phyloP scores from a whole-genome alignment of 1,140 invertebrate species.

The Cydia splendana region DNA sequence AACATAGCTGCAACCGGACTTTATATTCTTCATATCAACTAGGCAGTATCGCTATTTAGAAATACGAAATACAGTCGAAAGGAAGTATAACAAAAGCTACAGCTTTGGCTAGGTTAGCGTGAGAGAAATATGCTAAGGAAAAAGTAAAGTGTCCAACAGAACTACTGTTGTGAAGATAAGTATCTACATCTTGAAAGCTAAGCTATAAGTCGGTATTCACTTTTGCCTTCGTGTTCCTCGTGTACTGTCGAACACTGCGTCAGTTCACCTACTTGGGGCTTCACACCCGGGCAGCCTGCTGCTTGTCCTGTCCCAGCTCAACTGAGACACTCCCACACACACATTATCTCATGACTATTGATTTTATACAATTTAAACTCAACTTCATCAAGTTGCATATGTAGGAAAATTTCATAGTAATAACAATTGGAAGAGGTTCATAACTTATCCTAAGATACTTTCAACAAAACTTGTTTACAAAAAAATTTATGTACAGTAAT shows the following conservation, averaged over 20 bases:
- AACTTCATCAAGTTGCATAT: constrained; percentile 5
- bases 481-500: constrained; percentile 66
- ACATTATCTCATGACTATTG: constrained; percentile 27
- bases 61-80: constrained; percentile 16
- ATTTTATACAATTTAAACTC: constrained; percentile 41
- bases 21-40: background rate
- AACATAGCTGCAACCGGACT: constrained; percentile 10
- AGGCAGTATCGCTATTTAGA: constrained; percentile 4
- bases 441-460: constrained; percentile 24
- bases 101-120: background rate
- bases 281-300: background rate
- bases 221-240: constrained; percentile 14
- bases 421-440: constrained; percentile 28
- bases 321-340: constrained; percentile 15
- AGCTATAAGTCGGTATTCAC: constrained; percentile 3
- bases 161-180: background rate
- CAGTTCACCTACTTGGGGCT: background rate
- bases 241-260: constrained; percentile 6
- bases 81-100: background rate
- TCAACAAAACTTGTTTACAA: constrained; percentile 37
- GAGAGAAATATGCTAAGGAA: background rate
- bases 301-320: background rate
- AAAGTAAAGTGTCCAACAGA: background rate
- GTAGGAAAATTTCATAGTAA: constrained; percentile 9
- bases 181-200: background rate